Evolutionary conservation across 2,113 vertebrate species (phyloP), one percentile per base, ranked within the genome.

Genomic region (Istiophorus platypterus): DNA sequence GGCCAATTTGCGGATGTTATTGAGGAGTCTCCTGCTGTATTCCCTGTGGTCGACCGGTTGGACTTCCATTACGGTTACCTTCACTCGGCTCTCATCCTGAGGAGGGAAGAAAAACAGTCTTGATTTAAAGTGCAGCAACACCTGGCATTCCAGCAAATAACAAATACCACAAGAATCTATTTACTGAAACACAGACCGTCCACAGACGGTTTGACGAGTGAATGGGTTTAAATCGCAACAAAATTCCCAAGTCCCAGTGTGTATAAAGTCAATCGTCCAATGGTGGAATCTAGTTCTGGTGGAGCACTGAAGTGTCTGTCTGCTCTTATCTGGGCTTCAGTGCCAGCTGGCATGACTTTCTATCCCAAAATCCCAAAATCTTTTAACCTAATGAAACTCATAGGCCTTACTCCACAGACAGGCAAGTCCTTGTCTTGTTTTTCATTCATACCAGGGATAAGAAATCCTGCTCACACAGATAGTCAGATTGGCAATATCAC

Each of bases 1-100:
- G 7, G 96, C 92, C 18, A 97, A 92, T 79, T 83, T 96, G 78
- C 91, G 93, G 93, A 99, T 98, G 94, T 86, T 96, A 24, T 66
- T 39, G 39, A 99, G 95, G 86, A 99, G 61, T 75, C 96, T 95
- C 85, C 92, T 94, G 95, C 96, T 92, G 81, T 98, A 96, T 7
- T 97, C 96, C 88, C 91, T 94, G 94, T 97, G 95, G 95, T 97
- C 95, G 58, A 98, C 89, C 0, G 96, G 96, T 64, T 95, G 96
- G 88, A 97, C 92, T 0, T 98, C 97, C 91, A 96, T 0, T 2
- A 97, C 96, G 0, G 96, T 96, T 62, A 96, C 96, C 91, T 97
- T 98, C 91, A 98, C 94, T 49, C 97, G 96, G 80, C 95, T 95
- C 67, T 98, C 97, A 5, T 98, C 97, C 98, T 99, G 85, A 66